Base-by-base conservation (phyloP, 1,140 invertebrate genomes). In the Drosophila rufa region DNA sequence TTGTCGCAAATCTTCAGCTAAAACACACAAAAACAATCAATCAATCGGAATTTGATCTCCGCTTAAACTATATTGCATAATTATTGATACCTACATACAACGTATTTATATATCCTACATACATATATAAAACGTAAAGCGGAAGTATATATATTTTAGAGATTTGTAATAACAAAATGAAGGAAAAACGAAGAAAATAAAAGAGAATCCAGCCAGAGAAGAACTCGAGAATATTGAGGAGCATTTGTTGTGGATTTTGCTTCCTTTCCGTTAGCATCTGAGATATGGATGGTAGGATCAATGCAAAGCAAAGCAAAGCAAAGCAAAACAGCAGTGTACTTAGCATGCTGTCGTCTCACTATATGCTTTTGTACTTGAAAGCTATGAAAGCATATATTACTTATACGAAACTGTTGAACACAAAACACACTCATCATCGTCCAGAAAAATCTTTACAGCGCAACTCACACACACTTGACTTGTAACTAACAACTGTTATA, bases 11-110 rank as follows among this genome's bases (percentile, higher is more conserved):
- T 59, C 45, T 47, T 77, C 57, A 61, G 58, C 38, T 51, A 68
- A 66, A 55, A 69, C 46, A 60, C 22, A 66, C 27, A 65, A 53
- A 46, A 75, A 76, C 79, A 78, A 86, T 75, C 82, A 86, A 87
- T 83, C 79, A 77, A 77, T 77, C 75, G 83, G 77, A 85, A 75
- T 75, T 81, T 85, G 82, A 85, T 85, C 82, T 85, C 82, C 82
- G 84, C 82, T 80, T 89, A 80, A 87, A 83, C 66, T 77, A 82
- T 87, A 87, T 69, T 48, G 51, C 74, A 82, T 86, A 76, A 75
- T 76, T 51, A 76, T 76, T 76, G 65, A 75, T 57, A 43, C 40
- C 43, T 61, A 84, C 69, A 91, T 73, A 79, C 56, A 77, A 83
- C 83, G 80, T 66, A 78, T 79, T 55, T 55, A 33, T 55, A 82